Conservation (phyloP, 2,888 invertebrate genomes). For the Pristionchus fissidentatus region DNA sequence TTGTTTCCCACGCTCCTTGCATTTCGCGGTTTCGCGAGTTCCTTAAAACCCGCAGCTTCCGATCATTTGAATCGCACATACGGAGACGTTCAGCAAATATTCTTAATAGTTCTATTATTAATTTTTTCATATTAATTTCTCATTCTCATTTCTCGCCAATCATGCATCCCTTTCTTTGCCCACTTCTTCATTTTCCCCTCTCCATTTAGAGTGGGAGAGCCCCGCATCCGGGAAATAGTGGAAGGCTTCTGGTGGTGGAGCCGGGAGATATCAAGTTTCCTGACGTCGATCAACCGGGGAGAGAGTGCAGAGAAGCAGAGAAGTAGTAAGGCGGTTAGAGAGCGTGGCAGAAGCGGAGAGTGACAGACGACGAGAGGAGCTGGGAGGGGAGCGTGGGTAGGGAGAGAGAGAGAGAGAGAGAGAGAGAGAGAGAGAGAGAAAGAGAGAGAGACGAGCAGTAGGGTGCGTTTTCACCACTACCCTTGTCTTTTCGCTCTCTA, state of each 20-base stretch:
- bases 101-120: not conserved
- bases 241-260: not conserved
- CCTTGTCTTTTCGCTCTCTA: conserved; percentile 37
- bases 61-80: too few species aligned
- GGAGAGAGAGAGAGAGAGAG: not conserved
- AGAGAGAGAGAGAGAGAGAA: conserved; percentile 5
- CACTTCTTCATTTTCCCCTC: too few species aligned
- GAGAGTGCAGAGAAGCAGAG: not conserved
- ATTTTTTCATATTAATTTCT: not conserved
- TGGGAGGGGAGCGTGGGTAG: too few species aligned
- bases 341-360: not conserved
- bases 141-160: not conserved
- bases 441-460: not conserved
- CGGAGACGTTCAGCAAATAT: too few species aligned
- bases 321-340: not conserved
- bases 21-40: too few species aligned
- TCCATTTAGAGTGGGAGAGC: conserved; percentile 6
- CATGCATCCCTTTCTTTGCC: not conserved
- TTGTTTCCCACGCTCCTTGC: not conserved
- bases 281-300: not conserved
- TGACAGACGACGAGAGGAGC: not conserved
- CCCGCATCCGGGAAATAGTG: not conserved
- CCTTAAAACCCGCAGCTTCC: too few species aligned
- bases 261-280: conserved; percentile 10
- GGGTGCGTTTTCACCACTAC: conserved; percentile 36